Evolutionary conservation across 2,797 vertebrate species (phyloP).

Genomic region (Lepus oiostolus): DNA sequence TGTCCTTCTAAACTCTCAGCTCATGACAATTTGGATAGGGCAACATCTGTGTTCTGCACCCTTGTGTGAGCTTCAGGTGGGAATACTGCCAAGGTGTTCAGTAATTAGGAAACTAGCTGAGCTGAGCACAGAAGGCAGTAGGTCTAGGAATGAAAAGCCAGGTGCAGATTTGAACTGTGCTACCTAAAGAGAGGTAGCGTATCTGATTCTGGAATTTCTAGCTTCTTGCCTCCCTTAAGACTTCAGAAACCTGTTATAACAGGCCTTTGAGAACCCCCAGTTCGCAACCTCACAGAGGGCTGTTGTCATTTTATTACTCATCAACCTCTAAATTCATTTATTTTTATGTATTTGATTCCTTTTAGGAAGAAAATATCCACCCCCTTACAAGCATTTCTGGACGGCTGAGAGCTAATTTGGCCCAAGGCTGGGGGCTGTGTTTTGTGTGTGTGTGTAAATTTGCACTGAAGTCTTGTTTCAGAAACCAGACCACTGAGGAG

Average conservation of each 20-base stretch:
- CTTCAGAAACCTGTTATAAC: conserved; percentile 62
- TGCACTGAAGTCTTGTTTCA: conserved; percentile 85
- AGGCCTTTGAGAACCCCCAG: conserved; percentile 72
- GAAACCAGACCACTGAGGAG: conserved; percentile 84
- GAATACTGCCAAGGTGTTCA: conserved; percentile 37
- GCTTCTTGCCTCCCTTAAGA: conserved; percentile 56
- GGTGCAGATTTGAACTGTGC: too few relatives aligned
- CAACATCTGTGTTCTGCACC: conserved; percentile 34
- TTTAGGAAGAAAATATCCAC: conserved; percentile 87
- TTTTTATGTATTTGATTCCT: conserved; percentile 87
- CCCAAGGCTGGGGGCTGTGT: conserved; percentile 84
- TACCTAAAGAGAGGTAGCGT: background rate
- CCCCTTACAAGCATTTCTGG: conserved; percentile 86
- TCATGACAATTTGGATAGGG: conserved; percentile 21
- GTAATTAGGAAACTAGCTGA: conserved; percentile 35
- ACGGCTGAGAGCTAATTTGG: conserved; percentile 85
- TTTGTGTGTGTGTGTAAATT: conserved; percentile 86
- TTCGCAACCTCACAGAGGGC: conserved; percentile 78
- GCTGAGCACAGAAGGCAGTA: conserved; percentile 50
- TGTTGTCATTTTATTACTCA: conserved; percentile 81
- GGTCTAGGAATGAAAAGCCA: too few relatives aligned
- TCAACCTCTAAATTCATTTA: conserved; percentile 86
- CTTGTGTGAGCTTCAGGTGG: conserved; percentile 30
- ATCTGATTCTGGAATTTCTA: conserved; percentile 51
- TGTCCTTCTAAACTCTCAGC: conserved; percentile 63